Evolutionary conservation across 2,113 vertebrate species (phyloP).

Genomic region (Pluvianellus socialis): DNA sequence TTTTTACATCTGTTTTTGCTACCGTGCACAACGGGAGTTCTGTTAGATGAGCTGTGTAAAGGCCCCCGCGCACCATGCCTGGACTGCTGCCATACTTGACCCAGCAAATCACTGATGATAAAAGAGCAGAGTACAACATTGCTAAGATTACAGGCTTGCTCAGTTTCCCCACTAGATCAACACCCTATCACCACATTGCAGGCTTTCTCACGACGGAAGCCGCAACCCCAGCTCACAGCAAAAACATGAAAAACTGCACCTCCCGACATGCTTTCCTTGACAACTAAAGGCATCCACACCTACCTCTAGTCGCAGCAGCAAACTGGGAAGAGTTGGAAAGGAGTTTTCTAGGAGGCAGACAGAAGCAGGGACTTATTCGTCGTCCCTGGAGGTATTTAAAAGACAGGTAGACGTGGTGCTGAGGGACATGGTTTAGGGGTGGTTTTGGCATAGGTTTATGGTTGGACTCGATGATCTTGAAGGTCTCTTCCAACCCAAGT

Average conservation of each 20-base stretch:
- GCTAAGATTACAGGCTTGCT: neutral
- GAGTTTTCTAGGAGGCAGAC: neutral
- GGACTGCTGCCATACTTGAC: neutral
- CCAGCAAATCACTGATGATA: neutral
- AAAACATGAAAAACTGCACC: fast-evolving
- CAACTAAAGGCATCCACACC: neutral
- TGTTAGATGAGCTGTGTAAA: fast-evolving
- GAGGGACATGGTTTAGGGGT: too few relatives aligned
- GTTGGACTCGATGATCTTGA: too few relatives aligned
- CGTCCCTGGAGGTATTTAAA: too few relatives aligned
- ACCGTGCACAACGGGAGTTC: neutral
- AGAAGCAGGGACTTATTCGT: too few relatives aligned
- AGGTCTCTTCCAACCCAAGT: too few relatives aligned
- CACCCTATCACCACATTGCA: neutral
- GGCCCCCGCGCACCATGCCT: fast-evolving
- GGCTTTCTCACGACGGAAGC: neutral
- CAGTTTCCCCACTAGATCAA: fast-evolving
- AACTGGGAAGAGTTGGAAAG: neutral
- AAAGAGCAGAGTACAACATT: neutral
- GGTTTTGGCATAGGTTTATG: too few relatives aligned
- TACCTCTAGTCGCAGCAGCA: neutral
- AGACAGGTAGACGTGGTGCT: too few relatives aligned
- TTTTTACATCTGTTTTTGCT: neutral
- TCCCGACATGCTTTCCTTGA: neutral
- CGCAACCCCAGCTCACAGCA: neutral